Conservation (phyloP, 2,888 invertebrate genomes). For the Aporophyla nigra region DNA sequence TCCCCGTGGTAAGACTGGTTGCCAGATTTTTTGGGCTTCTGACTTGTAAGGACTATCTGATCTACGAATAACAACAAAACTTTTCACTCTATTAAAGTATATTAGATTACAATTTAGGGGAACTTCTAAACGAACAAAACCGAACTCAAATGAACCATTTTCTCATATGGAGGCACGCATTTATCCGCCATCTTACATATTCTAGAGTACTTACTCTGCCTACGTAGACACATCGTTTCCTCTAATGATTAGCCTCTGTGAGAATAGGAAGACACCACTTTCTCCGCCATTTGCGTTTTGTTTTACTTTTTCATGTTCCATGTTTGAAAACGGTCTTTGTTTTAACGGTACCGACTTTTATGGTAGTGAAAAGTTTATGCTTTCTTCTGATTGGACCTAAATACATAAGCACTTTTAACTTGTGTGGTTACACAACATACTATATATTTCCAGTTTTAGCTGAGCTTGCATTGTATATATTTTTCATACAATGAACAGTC, state of each 20-base stretch:
- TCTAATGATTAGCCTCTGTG: constrained; percentile 71
- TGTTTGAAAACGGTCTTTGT: constrained; percentile 66
- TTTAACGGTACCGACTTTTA: constrained; percentile 51
- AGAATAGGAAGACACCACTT: constrained; percentile 84
- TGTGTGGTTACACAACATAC: too few relatives aligned
- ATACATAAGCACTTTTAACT: background rate
- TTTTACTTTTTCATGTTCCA: constrained; percentile 73
- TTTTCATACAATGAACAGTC: too few relatives aligned
- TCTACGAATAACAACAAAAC: background rate
- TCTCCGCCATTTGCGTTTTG: constrained; percentile 78
- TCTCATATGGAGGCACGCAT: constrained; percentile 30
- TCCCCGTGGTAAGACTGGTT: background rate
- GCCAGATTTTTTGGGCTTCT: background rate
- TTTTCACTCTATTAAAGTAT: constrained; percentile 9
- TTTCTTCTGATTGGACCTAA: constrained; percentile 21
- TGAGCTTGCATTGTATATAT: too few relatives aligned
- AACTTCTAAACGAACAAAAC: constrained; percentile 2
- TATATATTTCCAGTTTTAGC: too few relatives aligned
- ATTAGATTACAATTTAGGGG: background rate
- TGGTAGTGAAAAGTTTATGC: constrained; percentile 45
- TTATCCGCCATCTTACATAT: constrained; percentile 56
- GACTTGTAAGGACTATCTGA: background rate
- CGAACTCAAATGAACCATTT: constrained; percentile 22
- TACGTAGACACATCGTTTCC: constrained; percentile 52
- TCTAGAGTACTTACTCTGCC: constrained; percentile 29